phyloP scores from a whole-genome alignment of 2,888 invertebrate species.

The Nomada flava region DNA sequence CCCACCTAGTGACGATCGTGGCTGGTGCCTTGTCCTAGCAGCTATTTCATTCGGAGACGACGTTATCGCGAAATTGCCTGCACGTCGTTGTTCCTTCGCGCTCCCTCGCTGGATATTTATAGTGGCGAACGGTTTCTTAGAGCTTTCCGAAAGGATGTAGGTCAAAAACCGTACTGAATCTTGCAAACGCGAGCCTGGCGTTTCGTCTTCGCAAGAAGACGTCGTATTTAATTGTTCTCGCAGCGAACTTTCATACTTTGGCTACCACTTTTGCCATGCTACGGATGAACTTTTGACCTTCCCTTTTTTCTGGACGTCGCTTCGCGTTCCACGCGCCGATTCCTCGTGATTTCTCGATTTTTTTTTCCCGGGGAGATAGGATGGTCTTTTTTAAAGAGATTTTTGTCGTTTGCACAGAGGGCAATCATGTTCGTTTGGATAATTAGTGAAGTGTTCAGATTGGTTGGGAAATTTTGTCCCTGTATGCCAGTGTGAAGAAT shows the following conservation, averaged over 20 bases:
- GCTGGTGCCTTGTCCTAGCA: neutral
- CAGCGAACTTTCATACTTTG: neutral
- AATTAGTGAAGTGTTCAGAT: too few species aligned
- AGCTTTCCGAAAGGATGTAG: conserved; percentile 26
- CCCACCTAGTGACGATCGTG: neutral
- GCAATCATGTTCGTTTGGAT: too few species aligned
- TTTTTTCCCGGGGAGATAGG: too few species aligned
- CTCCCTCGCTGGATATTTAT: conserved; percentile 31
- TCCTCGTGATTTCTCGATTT: neutral
- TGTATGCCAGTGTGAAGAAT: too few species aligned
- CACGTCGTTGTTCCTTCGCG: neutral
- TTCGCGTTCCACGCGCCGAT: neutral
- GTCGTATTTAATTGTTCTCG: conserved; percentile 3
- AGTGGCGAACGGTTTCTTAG: conserved; percentile 25
- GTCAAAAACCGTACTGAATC: conserved; percentile 28
- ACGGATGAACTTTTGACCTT: neutral
- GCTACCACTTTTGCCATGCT: neutral
- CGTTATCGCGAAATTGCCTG: conserved; percentile 37
- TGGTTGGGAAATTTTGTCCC: too few species aligned
- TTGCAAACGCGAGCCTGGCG: neutral
- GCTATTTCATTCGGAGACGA: conserved; percentile 25
- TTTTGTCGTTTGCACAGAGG: too few species aligned
- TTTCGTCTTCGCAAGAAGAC: neutral
- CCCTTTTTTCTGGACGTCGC: neutral
- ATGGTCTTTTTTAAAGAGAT: too few species aligned